These are phyloP conservation scores for Platycnemis pennipes DNA, from an alignment of 2,888 invertebrate genomes.

Conservation along the genomic window DNA sequence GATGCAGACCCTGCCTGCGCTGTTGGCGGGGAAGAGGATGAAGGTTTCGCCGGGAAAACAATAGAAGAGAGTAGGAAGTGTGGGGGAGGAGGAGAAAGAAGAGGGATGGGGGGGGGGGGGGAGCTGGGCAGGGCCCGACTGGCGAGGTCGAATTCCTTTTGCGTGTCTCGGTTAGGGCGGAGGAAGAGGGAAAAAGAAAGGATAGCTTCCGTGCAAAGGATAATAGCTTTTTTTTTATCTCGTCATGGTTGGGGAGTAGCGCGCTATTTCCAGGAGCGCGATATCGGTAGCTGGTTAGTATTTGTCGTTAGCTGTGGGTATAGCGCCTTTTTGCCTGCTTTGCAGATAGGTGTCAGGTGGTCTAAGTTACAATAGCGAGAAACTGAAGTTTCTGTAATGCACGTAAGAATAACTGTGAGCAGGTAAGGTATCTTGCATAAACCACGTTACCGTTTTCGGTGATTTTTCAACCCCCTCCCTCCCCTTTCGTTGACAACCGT, in stretches of 20 bases:
- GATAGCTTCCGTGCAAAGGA: background rate
- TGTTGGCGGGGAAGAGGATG: background rate
- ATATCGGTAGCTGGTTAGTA: no score
- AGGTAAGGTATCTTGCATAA: no score
- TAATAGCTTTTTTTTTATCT: background rate
- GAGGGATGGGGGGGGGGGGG: background rate
- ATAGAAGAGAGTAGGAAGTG: background rate
- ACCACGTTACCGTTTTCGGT: no score
- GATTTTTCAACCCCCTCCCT: no score
- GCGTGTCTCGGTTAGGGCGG: background rate
- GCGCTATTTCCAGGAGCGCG: background rate
- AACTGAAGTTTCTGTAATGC: no score
- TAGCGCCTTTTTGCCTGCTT: no score
- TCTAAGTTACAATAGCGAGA: no score
- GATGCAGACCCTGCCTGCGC: background rate
- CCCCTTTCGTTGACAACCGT: no score
- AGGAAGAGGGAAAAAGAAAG: background rate
- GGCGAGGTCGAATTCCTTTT: constrained; percentile 29
- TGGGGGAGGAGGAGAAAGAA: background rate
- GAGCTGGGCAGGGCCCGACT: background rate
- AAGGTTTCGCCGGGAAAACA: background rate
- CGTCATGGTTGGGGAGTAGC: background rate
- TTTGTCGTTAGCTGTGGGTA: no score
- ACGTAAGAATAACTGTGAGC: no score
- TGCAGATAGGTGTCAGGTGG: no score